Evolutionary conservation across 2,113 vertebrate genomes (phyloP), one percentile per base, ranked within the genome.

Genomic region (Nycticryphes semicollaris): DNA sequence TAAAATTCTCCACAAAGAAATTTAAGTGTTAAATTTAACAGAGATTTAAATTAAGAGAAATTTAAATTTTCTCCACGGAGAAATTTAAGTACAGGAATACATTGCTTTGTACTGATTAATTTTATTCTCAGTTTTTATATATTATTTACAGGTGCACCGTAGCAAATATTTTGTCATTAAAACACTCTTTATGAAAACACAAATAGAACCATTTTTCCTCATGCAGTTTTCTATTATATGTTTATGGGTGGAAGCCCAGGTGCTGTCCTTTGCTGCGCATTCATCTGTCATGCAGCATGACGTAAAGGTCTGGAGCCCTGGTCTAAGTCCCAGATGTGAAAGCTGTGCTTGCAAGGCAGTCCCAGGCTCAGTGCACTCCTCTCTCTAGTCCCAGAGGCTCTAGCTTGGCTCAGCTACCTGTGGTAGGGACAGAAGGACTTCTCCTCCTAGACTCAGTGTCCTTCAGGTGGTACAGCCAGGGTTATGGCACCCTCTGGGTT

Each of bases 271-370:
- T 60, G 9, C 39, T 72, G 37, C 0, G 2, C 2, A 2, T 45
- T 90, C 51, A 12, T 31, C 14, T 0, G 1, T 16, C 27, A 30
- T 39, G 18, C 21, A 77, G 68, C n/a, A 12, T 0, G 2, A 14
- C 0, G 2, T 19, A 30, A 64, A 72, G 39, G 7, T 73, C 54
- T 93, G 53, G 73, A 89, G 70, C 28, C 15, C n/a, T n/a, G 35
- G 19, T 82, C 10, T 25, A 18, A 53, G 41, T 22, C 28, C 19
- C 27, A 31, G 16, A 3, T 12, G 27, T 35, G 57, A 33, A 56
- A 74, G 47, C 33, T 72, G 53, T 27, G 60, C 43, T 72, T 50
- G 64, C 48, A 39, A 43, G 69, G 78, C 51, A 59, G 31, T 28
- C 27, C 8, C 10, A 39, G 24, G 21, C 62, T 81, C 68, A 48